Conservation (phyloP, 2,797 vertebrate species). For the Syngnathus acus region DNA sequence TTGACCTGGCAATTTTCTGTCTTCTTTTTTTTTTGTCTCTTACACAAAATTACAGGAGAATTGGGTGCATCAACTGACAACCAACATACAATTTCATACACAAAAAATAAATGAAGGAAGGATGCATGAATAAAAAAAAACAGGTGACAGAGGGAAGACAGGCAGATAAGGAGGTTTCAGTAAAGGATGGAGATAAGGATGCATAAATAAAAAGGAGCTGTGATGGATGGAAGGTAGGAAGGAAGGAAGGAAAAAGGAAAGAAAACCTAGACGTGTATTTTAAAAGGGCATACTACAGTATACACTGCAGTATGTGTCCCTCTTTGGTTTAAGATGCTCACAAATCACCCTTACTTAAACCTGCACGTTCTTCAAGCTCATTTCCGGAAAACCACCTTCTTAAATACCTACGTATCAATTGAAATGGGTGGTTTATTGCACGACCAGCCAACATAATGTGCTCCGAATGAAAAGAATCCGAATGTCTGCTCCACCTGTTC, state of each 20-base stretch:
- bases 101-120: too few species aligned
- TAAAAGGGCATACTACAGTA: neutral
- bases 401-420: neutral
- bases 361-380: neutral
- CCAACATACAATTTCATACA: too few species aligned
- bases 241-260: neutral
- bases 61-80: too few species aligned
- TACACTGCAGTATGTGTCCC: neutral
- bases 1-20: neutral
- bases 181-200: neutral
- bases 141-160: neutral
- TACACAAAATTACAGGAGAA: too few species aligned
- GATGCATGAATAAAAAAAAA: too few species aligned
- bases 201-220: neutral
- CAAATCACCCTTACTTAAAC: neutral
- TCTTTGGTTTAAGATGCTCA: neutral
- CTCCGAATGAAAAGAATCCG: neutral
- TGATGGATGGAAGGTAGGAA: neutral
- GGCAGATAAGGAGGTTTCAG: neutral
- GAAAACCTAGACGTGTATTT: neutral
- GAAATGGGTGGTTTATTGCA: neutral
- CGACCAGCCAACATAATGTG: neutral
- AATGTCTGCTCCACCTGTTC: slow-evolving; percentile 30
- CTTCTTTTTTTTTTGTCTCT: too few species aligned
- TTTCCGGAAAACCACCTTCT: neutral